Evolutionary conservation across 2,113 vertebrate genomes (phyloP), one percentile per base, ranked within the genome.

Genomic region (Meleagris gallopavo): DNA sequence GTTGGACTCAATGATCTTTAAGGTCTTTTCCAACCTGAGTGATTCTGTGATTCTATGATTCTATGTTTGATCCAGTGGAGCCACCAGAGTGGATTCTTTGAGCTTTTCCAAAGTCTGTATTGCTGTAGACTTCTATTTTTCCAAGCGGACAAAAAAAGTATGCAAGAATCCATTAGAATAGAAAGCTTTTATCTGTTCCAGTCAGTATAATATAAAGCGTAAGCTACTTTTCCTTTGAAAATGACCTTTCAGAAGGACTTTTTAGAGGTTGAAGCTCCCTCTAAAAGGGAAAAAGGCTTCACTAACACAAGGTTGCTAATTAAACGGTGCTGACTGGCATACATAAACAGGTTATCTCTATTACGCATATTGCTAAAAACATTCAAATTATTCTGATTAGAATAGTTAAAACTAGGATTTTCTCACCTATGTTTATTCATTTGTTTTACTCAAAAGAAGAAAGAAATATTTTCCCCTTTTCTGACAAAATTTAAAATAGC

Each of bases 151-250:
- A 4, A 87, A 86, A 93, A 93, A 89, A n/a, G 40, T 36, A 62
- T 3, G 16, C 30, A 55, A 79, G 48, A 85, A 66, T 38, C 34
- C 79, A 27, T 52, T 74, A 50, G 32, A 93, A 86, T 52, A 8
- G 57, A 92, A 79, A 75, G 64, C 32, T 86, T 95, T 75, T 27
- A 67, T 83, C 82, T 54, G 52, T 54, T 17, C 15, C 67, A 73
- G 38, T 36, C 55, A 87, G 60, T 67, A 24, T 20, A 85, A 54
- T 57, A 80, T 22, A 69, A 85, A 64, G n/a, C 32, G 67, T 67
- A 79, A 87, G 38, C 29, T 66, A 24, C 27, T 81, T 91, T 83
- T 93, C 18, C 43, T 96, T 85, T 91, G n/a, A 91, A 95, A 91
- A 4, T 41, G 60, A 83, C 45, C 30, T 86, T 80, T 88, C 64